phyloP scores from a whole-genome alignment of 1,140 invertebrate genomes.

The Chymomyza costata region DNA sequence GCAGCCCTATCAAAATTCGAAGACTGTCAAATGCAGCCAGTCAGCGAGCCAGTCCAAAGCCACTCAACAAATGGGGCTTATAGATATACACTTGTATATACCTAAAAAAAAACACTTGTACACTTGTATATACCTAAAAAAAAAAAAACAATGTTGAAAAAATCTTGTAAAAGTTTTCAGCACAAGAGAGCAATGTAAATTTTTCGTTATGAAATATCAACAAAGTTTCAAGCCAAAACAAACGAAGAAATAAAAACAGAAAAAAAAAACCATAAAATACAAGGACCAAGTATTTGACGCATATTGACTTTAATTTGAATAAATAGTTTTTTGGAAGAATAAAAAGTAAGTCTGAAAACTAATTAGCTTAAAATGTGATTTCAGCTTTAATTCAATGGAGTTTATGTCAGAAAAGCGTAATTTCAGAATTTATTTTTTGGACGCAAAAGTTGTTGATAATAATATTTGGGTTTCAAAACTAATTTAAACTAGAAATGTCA shows the following conservation, averaged over 20 bases:
- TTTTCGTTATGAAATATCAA: too few species aligned
- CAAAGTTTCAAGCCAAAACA: too few species aligned
- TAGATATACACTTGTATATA: constrained; percentile 7
- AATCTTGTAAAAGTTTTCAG: constrained; percentile 20
- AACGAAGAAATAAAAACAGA: too few species aligned
- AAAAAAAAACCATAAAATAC: too few species aligned
- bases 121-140: constrained; percentile 7
- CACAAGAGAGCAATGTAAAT: constrained; percentile 15
- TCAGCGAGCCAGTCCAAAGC: background rate
- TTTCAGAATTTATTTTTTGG: too few species aligned
- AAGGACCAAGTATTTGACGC: constrained; percentile 26
- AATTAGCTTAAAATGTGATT: too few species aligned
- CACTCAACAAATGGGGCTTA: constrained; percentile 8
- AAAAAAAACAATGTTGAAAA: constrained; percentile 11
- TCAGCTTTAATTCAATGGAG: too few species aligned
- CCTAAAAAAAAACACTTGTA: constrained; percentile 14
- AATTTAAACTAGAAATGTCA: too few species aligned
- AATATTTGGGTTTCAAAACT: too few species aligned
- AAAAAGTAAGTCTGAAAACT: background rate
- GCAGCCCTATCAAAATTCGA: constrained; percentile 27
- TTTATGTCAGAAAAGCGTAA: too few species aligned
- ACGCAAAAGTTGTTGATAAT: too few species aligned
- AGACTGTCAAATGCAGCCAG: constrained; percentile 36
- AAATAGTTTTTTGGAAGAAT: constrained; percentile 3
- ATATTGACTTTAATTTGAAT: constrained; percentile 33